phyloP scores from a whole-genome alignment of 2,797 vertebrate species.

The Cheirogaleus major region DNA sequence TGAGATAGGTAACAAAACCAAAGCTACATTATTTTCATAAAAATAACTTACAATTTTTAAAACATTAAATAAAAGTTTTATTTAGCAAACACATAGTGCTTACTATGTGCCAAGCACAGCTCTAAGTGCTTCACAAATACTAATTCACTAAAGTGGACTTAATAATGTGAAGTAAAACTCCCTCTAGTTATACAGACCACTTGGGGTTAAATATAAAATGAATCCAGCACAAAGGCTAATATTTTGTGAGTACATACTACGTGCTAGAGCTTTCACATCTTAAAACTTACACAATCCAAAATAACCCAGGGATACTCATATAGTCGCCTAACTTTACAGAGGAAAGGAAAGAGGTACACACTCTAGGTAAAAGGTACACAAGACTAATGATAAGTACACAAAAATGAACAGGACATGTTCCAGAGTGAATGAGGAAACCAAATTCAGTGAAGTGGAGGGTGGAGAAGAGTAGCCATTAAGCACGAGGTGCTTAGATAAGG shows the following conservation, averaged over 20 bases:
- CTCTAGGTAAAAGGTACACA: not conserved
- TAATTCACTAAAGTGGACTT: conserved; percentile 17
- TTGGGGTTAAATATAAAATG: not conserved
- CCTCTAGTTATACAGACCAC: not conserved
- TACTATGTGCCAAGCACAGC: not conserved
- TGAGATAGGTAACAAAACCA: conserved; percentile 26
- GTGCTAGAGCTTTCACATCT: not conserved
- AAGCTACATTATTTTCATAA: conserved; percentile 19
- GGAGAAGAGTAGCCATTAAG: not conserved
- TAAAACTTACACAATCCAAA: conserved; percentile 14
- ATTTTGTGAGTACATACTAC: not conserved
- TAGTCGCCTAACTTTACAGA: conserved; percentile 20
- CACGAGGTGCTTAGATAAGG: not conserved
- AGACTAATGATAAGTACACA: not conserved
- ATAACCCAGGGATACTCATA: not conserved
- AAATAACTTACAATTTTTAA: conserved; percentile 12
- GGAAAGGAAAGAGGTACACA: not conserved
- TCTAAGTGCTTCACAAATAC: conserved; percentile 12
- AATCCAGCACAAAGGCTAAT: not conserved
- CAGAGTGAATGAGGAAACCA: not conserved
- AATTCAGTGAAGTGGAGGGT: not conserved
- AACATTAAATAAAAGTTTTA: conserved; percentile 33
- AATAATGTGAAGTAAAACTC: not conserved
- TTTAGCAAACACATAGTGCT: conserved; percentile 8
- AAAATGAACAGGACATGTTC: not conserved